Conservation (phyloP, 2,797 vertebrate species). For the Silurus lanzhouensis region DNA sequence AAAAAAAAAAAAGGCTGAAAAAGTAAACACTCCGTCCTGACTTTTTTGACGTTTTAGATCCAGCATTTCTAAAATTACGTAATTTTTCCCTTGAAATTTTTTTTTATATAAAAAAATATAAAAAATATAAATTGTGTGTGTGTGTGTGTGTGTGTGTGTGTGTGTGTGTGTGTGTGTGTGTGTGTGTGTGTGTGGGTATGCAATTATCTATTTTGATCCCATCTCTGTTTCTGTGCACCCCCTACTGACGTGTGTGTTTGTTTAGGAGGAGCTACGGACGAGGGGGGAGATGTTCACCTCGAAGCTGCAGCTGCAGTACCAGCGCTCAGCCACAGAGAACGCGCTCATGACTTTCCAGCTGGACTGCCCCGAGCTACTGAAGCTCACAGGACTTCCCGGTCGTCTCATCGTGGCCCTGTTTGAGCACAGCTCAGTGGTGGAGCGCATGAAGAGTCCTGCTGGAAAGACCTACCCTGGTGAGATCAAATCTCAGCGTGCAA, state of each 20-base stretch:
- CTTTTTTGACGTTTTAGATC: no score
- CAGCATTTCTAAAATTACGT: no score
- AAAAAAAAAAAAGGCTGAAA: no score
- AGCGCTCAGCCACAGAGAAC: constrained; percentile 86
- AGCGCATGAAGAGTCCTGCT: constrained; percentile 76
- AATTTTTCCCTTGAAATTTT: no score
- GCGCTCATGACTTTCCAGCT: constrained; percentile 77
- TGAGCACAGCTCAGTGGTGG: constrained; percentile 84
- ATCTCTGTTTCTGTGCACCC: no score
- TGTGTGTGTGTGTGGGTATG: no score
- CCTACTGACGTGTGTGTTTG: neutral
- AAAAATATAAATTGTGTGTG: no score
- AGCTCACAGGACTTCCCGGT: constrained; percentile 80
- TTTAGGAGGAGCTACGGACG: constrained; percentile 65
- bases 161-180: neutral
- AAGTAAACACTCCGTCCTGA: no score
- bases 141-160: no score
- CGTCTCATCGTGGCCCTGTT: constrained; percentile 85
- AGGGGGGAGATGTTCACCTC: constrained; percentile 80
- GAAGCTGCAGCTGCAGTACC: constrained; percentile 84
- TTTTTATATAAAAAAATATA: no score
- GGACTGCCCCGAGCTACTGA: constrained; percentile 76
- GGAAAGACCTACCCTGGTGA: constrained; percentile 84
- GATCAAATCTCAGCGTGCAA: constrained; percentile 30
- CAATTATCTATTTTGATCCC: no score